Evolutionary conservation across 2,888 invertebrate genomes (phyloP), one percentile per base, ranked within the genome.

Genomic region (Meandrusa payeni): DNA sequence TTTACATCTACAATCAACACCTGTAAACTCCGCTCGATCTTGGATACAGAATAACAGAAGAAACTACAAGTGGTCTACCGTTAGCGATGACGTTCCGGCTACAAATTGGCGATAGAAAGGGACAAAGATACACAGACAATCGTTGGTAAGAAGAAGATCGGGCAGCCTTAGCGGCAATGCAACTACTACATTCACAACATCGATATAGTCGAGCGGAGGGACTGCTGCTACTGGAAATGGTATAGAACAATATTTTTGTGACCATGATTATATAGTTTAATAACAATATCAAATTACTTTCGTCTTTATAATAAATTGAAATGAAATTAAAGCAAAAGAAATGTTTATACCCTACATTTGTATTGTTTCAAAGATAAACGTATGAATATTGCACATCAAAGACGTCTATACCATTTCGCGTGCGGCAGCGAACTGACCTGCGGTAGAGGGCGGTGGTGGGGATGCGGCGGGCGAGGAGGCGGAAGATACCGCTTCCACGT

Each of bases 401-500:
- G 44, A 24, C 41, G 65, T 78, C 76, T 81, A 82, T 80, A 82
- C 85, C 80, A 75, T 79, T 81, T 76, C 76, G 58, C 53, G 48
- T 48, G 61, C 50, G 42, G 48, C 59, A 59, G 58, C 59, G 61
- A 65, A 91, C 91, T 91, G 91, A 91, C 91, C 91, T 91, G 89
- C 86, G 61, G 57, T 48, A 49, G 64, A 65, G 63, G 64, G 68
- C 70, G 67, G 61, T 56, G 69, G 57, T 33, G 66, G 86, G 88
- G 88, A 88, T 60, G 78, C 76, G 64, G 89, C 88, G 66, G 88
- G 87, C 58, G 81, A 78, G 64, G 89, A 89, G 64, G 89, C 88
- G 69, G 90, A 90, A 55, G 91, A 91, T 57, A 91, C 89, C 62
- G 90, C 90, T 79, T 91, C 91, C 72, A 91, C 91, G 80, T 91